phyloP scores from a whole-genome alignment of 2,888 invertebrate species.

The Lobophora halterata region DNA sequence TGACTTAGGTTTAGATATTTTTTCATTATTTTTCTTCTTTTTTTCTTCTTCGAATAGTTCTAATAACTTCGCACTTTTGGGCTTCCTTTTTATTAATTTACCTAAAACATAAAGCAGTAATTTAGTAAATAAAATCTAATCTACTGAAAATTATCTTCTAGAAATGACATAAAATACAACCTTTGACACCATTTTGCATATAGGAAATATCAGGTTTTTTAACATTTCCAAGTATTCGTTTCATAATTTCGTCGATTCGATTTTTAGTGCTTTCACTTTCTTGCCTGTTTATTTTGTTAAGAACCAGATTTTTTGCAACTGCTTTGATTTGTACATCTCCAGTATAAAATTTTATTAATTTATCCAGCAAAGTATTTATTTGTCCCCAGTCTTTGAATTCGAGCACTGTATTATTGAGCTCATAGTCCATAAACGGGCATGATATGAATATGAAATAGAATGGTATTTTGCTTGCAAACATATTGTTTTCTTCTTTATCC shows the following conservation, averaged over 20 bases:
- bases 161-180: too few relatives aligned
- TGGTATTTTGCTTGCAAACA: conserved; percentile 40
- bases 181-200: conserved; percentile 66
- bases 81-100: conserved; percentile 51
- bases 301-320: conserved; percentile 30
- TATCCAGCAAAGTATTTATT: conserved; percentile 54
- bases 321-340: conserved; percentile 46
- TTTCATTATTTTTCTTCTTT: conserved; percentile 2
- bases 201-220: conserved; percentile 50
- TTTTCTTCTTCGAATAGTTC: conserved; percentile 16
- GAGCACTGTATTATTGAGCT: conserved; percentile 67
- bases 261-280: conserved; percentile 38
- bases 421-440: conserved; percentile 79
- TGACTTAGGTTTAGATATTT: background rate
- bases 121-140: background rate
- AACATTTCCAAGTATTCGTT: conserved; percentile 58
- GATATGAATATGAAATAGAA: conserved; percentile 79
- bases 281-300: too few relatives aligned
- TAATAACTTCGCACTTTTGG: conserved; percentile 26
- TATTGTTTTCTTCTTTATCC: conserved; percentile 33
- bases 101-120: conserved; percentile 41
- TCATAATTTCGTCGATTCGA: conserved; percentile 65
- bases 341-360: conserved; percentile 53
- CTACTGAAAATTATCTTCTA: too few relatives aligned
- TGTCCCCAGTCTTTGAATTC: conserved; percentile 80